Percentiles rank a stretch among this genome's conserved stretches.
phyloP scores from a whole-genome alignment of 2,113 vertebrate species.

The Irena cyanogastra region DNA sequence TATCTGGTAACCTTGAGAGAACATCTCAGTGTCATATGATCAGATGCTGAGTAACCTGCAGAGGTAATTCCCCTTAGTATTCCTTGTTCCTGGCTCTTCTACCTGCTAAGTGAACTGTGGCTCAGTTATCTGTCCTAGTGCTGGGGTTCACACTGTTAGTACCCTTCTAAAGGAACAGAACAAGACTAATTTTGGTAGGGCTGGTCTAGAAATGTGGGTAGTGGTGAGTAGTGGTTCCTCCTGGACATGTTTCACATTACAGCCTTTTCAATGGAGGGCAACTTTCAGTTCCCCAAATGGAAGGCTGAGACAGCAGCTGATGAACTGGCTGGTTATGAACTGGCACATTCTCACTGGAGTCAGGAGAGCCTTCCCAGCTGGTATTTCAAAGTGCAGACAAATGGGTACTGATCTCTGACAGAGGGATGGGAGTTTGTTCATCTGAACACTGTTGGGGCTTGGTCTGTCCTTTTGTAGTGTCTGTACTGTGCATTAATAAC shows the following conservation, averaged over 20 bases:
- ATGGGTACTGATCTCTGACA: background rate
- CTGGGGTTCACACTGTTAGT: background rate
- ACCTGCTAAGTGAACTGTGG: background rate
- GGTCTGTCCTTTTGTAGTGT: background rate
- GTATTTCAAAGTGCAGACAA: background rate
- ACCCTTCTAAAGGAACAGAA: background rate
- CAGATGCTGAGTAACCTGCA: conserved; percentile 43
- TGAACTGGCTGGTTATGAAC: background rate
- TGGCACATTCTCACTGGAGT: background rate
- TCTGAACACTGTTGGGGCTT: background rate
- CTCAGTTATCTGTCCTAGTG: background rate
- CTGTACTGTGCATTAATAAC: background rate
- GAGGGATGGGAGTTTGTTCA: background rate
- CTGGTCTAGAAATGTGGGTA: background rate
- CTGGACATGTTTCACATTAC: background rate
- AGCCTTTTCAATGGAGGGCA: background rate
- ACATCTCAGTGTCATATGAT: background rate
- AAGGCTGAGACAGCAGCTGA: background rate
- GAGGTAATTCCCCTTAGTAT: background rate
- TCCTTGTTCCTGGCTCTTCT: background rate
- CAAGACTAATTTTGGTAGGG: background rate
- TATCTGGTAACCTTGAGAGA: conserved; percentile 44
- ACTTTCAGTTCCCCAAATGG: background rate
- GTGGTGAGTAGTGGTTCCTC: background rate
- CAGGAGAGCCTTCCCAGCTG: background rate